These are phyloP conservation scores for Sebastes cheni DNA, from an alignment of 2,797 vertebrate genomes.

Conservation along the genomic window DNA sequence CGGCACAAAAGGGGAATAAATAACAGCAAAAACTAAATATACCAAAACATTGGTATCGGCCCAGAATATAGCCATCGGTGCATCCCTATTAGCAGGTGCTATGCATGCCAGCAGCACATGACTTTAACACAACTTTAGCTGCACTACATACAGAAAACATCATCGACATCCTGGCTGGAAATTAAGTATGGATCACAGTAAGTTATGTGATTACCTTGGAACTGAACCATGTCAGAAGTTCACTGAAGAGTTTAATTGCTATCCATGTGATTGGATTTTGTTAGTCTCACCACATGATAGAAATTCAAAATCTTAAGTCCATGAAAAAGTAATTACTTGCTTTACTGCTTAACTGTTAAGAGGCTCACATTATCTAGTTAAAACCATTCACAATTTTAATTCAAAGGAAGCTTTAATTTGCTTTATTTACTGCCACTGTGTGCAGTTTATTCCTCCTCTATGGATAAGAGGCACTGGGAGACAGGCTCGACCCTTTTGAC, in stretches of 20 bases:
- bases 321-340: conserved; percentile 84
- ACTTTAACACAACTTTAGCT: conserved; percentile 35
- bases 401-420: conserved; percentile 63
- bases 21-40: no score
- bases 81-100: background rate
- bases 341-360: conserved; percentile 78
- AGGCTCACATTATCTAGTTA: conserved; percentile 75
- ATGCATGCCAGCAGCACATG: conserved; percentile 17
- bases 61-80: no score
- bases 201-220: conserved; percentile 70
- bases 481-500: conserved; percentile 6
- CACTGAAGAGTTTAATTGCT: conserved; percentile 81
- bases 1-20: no score
- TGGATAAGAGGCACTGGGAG: conserved; percentile 6
- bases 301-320: conserved; percentile 77
- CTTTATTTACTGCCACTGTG: conserved; percentile 64
- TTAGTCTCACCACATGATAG: conserved; percentile 74
- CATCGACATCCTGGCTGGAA: conserved; percentile 44
- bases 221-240: conserved; percentile 74
- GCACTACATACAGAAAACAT: conserved; percentile 38
- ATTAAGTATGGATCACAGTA: conserved; percentile 70
- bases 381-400: conserved; percentile 60
- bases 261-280: conserved; percentile 72
- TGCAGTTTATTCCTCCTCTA: conserved; percentile 17
- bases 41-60: no score